These are phyloP conservation scores for Capreolus pygargus DNA, from an alignment of 2,113 vertebrate species.

Conservation along the genomic window DNA sequence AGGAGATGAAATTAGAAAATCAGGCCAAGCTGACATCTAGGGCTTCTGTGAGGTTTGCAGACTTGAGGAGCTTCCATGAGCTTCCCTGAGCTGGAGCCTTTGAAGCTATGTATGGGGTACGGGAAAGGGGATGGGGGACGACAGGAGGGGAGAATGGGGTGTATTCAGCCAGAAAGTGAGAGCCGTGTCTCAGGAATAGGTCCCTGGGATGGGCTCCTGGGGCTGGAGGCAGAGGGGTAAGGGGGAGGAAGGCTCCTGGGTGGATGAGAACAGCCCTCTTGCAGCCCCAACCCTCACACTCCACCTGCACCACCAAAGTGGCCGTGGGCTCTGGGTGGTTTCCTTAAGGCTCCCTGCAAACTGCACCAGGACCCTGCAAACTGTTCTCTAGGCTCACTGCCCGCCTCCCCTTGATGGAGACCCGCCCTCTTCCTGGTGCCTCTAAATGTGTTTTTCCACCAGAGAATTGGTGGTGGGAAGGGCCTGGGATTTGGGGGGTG, in stretches of 20 bases:
- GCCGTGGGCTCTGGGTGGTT: too few relatives aligned
- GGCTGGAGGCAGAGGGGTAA: background rate
- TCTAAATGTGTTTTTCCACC: background rate
- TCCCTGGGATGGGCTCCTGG: background rate
- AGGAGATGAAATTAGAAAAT: constrained; percentile 82
- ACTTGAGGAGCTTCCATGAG: rapidly evolving
- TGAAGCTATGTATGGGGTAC: background rate
- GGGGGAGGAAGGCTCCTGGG: rapidly evolving
- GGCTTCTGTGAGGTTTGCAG: constrained; percentile 70
- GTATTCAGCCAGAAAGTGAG: background rate
- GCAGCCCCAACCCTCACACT: rapidly evolving
- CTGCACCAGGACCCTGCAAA: background rate
- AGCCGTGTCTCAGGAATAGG: rapidly evolving
- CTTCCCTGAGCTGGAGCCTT: background rate
- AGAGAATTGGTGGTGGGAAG: background rate
- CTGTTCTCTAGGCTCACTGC: background rate
- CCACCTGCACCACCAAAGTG: too few relatives aligned
- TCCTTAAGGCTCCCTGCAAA: rapidly evolving
- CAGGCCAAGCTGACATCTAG: constrained; percentile 77
- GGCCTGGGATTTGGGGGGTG: background rate
- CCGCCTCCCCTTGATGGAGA: rapidly evolving
- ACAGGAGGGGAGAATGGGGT: too few relatives aligned
- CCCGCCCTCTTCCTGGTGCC: background rate
- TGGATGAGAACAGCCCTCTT: too few relatives aligned
- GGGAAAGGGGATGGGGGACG: rapidly evolving